phyloP scores from a whole-genome alignment of 2,113 vertebrate species.

The Pyxicephalus adspersus region DNA sequence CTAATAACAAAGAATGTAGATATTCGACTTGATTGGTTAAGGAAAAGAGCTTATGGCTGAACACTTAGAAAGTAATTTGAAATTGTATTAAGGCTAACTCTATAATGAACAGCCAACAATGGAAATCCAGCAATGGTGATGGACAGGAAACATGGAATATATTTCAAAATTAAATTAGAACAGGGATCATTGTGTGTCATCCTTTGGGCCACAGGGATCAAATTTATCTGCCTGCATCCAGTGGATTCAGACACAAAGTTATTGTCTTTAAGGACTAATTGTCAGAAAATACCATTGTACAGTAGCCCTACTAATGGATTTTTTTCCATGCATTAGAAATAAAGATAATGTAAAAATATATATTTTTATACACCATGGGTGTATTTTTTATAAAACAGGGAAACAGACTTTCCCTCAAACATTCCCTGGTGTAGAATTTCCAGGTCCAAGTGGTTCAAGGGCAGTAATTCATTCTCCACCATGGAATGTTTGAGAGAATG shows the following conservation, averaged over 20 bases:
- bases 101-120: neutral
- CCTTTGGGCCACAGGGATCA: conserved; percentile 13
- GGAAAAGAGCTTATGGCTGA: neutral
- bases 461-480: too few relatives aligned
- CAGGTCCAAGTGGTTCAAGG: too few relatives aligned
- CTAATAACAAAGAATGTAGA: too few relatives aligned
- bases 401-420: too few relatives aligned
- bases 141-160: conserved; percentile 24
- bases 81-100: conserved; percentile 9
- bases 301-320: neutral
- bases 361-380: too few relatives aligned
- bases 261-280: conserved; percentile 13
- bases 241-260: neutral
- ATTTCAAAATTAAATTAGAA: conserved; percentile 25
- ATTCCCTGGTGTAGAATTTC: too few relatives aligned
- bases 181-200: conserved; percentile 35
- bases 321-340: too few relatives aligned
- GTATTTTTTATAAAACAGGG: too few relatives aligned
- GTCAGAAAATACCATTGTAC: neutral
- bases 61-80: conserved; percentile 15
- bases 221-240: conserved; percentile 12
- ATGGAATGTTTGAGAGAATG: too few relatives aligned
- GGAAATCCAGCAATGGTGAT: neutral
- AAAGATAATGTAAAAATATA: too few relatives aligned
- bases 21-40: neutral